Percentiles rank a stretch among this genome's conserved stretches.
Evolutionary conservation across 2,113 vertebrate genomes (phyloP).

Genomic region (Oryzias woworae): DNA sequence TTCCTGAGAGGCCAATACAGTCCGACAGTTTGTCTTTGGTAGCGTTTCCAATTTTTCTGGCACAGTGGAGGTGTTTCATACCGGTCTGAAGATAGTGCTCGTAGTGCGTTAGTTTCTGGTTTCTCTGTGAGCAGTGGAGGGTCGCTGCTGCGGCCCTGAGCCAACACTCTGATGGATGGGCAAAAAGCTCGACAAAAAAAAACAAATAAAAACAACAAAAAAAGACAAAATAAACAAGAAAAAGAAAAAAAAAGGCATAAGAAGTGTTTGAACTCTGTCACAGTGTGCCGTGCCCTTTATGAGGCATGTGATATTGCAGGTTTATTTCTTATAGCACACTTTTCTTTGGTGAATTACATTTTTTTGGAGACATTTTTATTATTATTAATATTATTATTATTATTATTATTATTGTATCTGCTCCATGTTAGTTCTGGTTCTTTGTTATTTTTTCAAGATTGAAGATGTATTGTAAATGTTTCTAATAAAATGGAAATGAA

Average conservation of each 20-base stretch:
- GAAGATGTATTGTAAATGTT: constrained; percentile 86
- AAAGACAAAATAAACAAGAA: constrained; percentile 27
- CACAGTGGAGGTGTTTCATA: constrained; percentile 80
- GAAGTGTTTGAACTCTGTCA: constrained; percentile 70
- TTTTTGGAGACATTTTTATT: constrained; percentile 79
- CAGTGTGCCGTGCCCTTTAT: constrained; percentile 71
- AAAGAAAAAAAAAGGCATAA: neutral
- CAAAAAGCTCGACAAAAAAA: constrained; percentile 21
- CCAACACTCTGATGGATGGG: constrained; percentile 66
- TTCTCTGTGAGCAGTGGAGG: constrained; percentile 75
- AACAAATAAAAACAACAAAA: constrained; percentile 7
- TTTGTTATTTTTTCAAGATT: constrained; percentile 81
- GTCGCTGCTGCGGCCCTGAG: constrained; percentile 62
- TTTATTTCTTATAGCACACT: constrained; percentile 81
- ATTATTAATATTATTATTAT: constrained; percentile 66
- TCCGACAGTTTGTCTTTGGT: constrained; percentile 80
- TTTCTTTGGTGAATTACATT: constrained; percentile 77
- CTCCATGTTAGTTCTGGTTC: constrained; percentile 83
- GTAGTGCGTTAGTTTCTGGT: constrained; percentile 79
- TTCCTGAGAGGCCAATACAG: constrained; percentile 70
- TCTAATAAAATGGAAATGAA: constrained; percentile 84
- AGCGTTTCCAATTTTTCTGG: constrained; percentile 78
- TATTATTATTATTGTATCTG: constrained; percentile 80
- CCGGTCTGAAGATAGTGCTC: constrained; percentile 77
- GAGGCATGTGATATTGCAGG: constrained; percentile 76